Evolutionary conservation across 1,140 invertebrate genomes (phyloP).

Genomic region (Leguminivora glycinivorella): DNA sequence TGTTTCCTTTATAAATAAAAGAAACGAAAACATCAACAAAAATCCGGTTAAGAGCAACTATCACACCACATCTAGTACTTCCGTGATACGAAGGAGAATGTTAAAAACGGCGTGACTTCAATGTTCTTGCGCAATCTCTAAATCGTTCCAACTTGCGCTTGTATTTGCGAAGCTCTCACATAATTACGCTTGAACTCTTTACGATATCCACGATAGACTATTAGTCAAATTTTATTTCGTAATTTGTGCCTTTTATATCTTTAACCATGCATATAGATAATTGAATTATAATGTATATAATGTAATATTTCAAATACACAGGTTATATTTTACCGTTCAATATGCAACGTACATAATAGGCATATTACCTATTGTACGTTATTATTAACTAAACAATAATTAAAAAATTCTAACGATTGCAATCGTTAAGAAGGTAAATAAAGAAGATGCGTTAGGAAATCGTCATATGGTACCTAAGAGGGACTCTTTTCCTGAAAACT

Average conservation of each 20-base stretch:
- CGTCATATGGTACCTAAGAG: no score
- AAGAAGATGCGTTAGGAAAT: no score
- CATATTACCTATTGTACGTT: no score
- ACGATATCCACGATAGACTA: conserved; percentile 5
- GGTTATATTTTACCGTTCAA: no score
- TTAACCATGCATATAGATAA: conserved; percentile 5
- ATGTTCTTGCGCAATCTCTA: conserved; percentile 23
- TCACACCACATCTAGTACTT: conserved; percentile 7
- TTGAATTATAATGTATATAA: not conserved
- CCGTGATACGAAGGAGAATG: conserved; percentile 1
- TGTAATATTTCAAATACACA: not conserved
- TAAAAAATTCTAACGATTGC: no score
- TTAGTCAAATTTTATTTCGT: conserved; percentile 14
- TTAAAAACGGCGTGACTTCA: conserved; percentile 24
- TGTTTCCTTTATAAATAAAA: not conserved
- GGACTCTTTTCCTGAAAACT: no score
- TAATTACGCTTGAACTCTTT: conserved; percentile 25
- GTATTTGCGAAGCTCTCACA: conserved; percentile 19
- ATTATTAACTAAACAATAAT: no score
- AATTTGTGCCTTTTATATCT: not conserved
- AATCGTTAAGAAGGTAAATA: no score
- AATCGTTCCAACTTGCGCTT: conserved; percentile 17
- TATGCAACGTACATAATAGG: no score
- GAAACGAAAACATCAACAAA: not conserved
- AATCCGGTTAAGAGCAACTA: not conserved